phyloP scores from a whole-genome alignment of 2,797 vertebrate species.

The Zalophus californianus region DNA sequence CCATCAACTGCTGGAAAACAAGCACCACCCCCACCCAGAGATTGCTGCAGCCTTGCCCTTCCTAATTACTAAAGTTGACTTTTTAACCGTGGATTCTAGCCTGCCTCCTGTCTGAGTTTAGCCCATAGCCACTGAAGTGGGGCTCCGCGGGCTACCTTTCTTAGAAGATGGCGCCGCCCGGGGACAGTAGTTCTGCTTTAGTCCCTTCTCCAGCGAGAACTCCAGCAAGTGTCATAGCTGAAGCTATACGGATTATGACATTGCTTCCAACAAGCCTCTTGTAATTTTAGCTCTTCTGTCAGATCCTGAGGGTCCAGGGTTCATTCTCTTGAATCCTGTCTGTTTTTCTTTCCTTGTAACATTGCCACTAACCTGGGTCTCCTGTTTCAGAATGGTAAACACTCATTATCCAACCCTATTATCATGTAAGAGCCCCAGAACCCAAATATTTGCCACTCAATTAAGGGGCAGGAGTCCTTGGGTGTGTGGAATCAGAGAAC shows the following conservation, averaged over 20 bases:
- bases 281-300: neutral
- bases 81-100: neutral
- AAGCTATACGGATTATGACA: neutral
- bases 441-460: conserved; percentile 21
- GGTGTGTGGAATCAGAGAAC: neutral
- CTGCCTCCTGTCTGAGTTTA: neutral
- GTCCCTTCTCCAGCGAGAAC: neutral
- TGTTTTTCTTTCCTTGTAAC: neutral
- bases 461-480: neutral
- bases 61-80: neutral
- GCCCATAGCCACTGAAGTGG: no score
- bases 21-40: neutral
- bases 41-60: neutral
- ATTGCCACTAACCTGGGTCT: neutral
- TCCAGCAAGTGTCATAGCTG: neutral
- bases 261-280: neutral
- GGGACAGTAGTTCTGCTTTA: neutral
- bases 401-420: neutral
- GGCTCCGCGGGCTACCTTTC: neutral
- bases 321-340: neutral
- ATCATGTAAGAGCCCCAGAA: neutral
- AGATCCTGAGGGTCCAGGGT: neutral
- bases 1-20: neutral
- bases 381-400: neutral
- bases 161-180: neutral